Conservation (phyloP, 2,797 vertebrate genomes). For the Dermochelys coriacea region DNA sequence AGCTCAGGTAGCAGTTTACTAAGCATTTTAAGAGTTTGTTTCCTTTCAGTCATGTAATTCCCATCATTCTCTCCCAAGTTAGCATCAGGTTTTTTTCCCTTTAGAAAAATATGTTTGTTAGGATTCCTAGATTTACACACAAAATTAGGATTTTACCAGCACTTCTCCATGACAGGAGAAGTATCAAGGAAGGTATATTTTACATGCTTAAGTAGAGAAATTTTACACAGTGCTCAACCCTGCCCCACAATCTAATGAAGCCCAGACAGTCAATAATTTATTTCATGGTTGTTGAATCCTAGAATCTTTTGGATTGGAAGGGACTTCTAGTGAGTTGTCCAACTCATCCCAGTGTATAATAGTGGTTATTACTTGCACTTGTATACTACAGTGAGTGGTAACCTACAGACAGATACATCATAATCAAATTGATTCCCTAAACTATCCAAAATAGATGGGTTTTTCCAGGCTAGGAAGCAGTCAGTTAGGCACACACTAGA, state of each 20-base stretch:
- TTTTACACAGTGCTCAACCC: neutral
- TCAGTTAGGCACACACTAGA: neutral
- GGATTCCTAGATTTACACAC: neutral
- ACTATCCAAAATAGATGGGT: neutral
- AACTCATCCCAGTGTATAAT: neutral
- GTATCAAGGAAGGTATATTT: neutral
- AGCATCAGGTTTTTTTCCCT: rapidly evolving
- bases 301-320: neutral
- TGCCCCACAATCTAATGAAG: neutral
- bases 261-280: neutral
- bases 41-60: neutral
- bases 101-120: neutral
- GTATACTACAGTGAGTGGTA: neutral
- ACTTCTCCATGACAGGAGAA: neutral
- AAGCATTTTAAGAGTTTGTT: neutral
- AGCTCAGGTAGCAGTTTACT: rapidly evolving
- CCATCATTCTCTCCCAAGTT: neutral
- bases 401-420: neutral
- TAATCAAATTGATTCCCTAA: neutral
- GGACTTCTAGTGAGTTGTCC: neutral
- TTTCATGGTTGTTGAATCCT: neutral
- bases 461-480: neutral
- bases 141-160: neutral
- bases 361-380: neutral
- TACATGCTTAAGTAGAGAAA: neutral